phyloP scores from a whole-genome alignment of 2,888 invertebrate species.

The Athalia cordata region DNA sequence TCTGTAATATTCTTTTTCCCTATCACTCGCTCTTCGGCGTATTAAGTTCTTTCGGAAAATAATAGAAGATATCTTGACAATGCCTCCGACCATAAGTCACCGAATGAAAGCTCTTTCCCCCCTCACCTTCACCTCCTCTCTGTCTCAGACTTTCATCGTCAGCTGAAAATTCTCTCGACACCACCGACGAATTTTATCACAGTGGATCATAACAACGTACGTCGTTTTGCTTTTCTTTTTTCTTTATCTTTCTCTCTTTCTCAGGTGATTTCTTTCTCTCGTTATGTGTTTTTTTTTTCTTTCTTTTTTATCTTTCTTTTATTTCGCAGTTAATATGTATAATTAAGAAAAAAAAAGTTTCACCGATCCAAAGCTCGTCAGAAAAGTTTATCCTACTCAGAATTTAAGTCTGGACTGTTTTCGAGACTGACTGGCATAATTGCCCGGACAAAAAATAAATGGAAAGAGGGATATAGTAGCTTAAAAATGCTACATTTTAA shows the following conservation, averaged over 20 bases:
- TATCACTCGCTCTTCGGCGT: too few relatives aligned
- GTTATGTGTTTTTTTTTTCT: background rate
- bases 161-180: background rate
- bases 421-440: too few relatives aligned
- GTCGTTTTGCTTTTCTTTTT: background rate
- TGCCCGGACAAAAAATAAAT: too few relatives aligned
- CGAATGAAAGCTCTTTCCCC: background rate
- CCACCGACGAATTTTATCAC: background rate
- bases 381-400: too few relatives aligned
- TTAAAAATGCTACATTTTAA: too few relatives aligned
- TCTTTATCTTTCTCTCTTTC: background rate
- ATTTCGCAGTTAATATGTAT: background rate
- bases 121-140: background rate
- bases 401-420: too few relatives aligned
- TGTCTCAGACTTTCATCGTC: background rate
- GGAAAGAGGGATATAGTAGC: too few relatives aligned
- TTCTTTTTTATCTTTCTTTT: background rate
- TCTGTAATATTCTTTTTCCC: too few relatives aligned
- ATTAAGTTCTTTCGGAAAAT: conserved; percentile 1
- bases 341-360: background rate
- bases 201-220: background rate
- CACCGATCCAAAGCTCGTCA: background rate
- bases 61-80: background rate
- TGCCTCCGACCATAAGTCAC: background rate
- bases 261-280: background rate